phyloP scores from a whole-genome alignment of 2,888 invertebrate genomes.

The Hedychridium roseum region DNA sequence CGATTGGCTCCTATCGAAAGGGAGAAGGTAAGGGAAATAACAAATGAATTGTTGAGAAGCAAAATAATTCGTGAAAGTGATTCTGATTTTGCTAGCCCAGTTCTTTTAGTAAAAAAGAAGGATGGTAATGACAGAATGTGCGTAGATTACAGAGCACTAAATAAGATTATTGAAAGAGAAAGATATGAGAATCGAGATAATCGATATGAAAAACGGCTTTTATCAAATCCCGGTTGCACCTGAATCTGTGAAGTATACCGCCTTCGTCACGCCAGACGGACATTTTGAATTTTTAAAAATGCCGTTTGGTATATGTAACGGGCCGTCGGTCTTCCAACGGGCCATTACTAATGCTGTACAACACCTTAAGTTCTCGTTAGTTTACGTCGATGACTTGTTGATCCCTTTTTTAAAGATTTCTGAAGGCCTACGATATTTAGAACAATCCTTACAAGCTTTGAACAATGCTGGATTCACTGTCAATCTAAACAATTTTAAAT shows the following conservation, averaged over 20 bases:
- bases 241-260: slow-evolving; percentile 15
- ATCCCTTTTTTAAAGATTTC: slow-evolving; percentile 28
- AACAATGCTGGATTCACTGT: slow-evolving; percentile 36
- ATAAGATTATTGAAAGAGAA: slow-evolving; percentile 5
- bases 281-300: slow-evolving; percentile 39
- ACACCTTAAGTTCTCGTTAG: slow-evolving; percentile 23
- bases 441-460: slow-evolving; percentile 27
- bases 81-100: slow-evolving; percentile 2
- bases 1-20: slow-evolving; percentile 1
- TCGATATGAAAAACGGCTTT: slow-evolving; percentile 2
- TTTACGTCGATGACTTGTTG: slow-evolving; percentile 46
- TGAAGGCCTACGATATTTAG: slow-evolving; percentile 31
- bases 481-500: slow-evolving; percentile 38
- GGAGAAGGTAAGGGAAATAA: background rate
- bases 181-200: background rate
- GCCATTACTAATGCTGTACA: slow-evolving; percentile 33
- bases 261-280: too few relatives aligned
- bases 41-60: background rate
- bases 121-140: background rate
- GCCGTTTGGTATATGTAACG: slow-evolving; percentile 45
- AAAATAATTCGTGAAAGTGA: slow-evolving; percentile 5
- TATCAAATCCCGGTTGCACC: slow-evolving; percentile 8
- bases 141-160: slow-evolving; percentile 1
- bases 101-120: slow-evolving; percentile 1
- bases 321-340: slow-evolving; percentile 38